Percentiles rank a stretch among this genome's conserved stretches.
Evolutionary conservation across 2,888 invertebrate species (phyloP).

Genomic region (Parnassius glacialis): DNA sequence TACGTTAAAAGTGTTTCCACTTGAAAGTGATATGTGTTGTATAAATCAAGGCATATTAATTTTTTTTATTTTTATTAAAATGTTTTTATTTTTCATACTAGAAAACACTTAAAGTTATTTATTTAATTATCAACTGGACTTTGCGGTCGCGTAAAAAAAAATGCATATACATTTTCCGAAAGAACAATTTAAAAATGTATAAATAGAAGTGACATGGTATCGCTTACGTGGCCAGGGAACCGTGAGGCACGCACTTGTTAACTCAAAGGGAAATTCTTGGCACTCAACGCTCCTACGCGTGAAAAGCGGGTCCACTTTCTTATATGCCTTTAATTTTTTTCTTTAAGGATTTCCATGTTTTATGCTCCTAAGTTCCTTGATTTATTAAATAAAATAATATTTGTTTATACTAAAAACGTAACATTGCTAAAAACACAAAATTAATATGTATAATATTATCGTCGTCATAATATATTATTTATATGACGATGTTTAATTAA

Average conservation of each 20-base stretch:
- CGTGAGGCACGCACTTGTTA: constrained; percentile 24
- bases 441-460: too few relatives aligned
- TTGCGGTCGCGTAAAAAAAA: neutral
- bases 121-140: too few relatives aligned
- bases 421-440: neutral
- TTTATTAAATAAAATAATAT: constrained; percentile 3
- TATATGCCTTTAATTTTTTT: constrained; percentile 3
- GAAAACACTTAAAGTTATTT: too few relatives aligned
- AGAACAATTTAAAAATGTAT: constrained; percentile 11
- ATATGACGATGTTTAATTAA: too few relatives aligned
- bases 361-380: neutral
- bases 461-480: too few relatives aligned
- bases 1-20: too few relatives aligned
- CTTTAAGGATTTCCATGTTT: constrained; percentile 11
- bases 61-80: too few relatives aligned
- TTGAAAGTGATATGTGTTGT: too few relatives aligned
- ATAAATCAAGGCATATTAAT: too few relatives aligned
- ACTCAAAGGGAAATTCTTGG: constrained; percentile 21
- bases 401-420: neutral
- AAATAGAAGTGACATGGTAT: constrained; percentile 23
- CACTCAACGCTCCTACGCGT: constrained; percentile 11
- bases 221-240: constrained; percentile 18
- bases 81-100: too few relatives aligned
- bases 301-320: constrained; percentile 19
- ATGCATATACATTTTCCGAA: neutral